Evolutionary conservation across 2,888 invertebrate species (phyloP), one percentile per base, ranked within the genome.

Genomic region (Aphidius colemani): DNA sequence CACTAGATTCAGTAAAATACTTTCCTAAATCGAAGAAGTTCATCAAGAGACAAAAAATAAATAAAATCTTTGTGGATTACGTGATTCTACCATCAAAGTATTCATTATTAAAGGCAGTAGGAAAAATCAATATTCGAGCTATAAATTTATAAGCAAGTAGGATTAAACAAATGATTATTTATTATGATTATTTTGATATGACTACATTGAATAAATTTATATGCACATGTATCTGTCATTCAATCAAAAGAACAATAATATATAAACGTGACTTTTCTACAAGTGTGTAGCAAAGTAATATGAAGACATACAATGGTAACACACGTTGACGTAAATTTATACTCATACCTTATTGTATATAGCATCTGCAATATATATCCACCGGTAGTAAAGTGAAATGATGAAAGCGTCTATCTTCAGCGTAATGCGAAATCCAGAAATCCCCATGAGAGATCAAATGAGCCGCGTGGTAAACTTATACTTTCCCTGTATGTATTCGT

Each of bases 361-460:
- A 18, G 13, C 44, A 56, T 56, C 44, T 44, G 43, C 55, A 56
- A 44, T 56, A 44, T 44, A 56, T 30, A 30, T 30, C 3, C 30
- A 56, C 55, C 44, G 30, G 55, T 56, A 56, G 44, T 56, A 44
- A 56, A 41, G 55, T 11, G 44, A 44, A 56, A 44, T 56, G 43
- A 56, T 56, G 55, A 56, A 56, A 44, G 55, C 44, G 55, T 56
- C 9, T 44, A 56, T 43, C 43, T 56, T 11, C 44, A 44, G 6
- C 13, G 44, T 56, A 44, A 56, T 56, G 55, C 55, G 55, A 56
- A 56, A 56, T 56, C 55, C 55, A 43, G 18, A 44, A 44, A 56
- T 56, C 55, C 55, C 55, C 55, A 44, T n/a, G 55, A 56, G 55
- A 41, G 58, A 48, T 30, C 63, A 45, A 53, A 58, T 58, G 58